Evolutionary conservation across 2,797 vertebrate genomes (phyloP).

Genomic region (Ammospiza maritima): DNA sequence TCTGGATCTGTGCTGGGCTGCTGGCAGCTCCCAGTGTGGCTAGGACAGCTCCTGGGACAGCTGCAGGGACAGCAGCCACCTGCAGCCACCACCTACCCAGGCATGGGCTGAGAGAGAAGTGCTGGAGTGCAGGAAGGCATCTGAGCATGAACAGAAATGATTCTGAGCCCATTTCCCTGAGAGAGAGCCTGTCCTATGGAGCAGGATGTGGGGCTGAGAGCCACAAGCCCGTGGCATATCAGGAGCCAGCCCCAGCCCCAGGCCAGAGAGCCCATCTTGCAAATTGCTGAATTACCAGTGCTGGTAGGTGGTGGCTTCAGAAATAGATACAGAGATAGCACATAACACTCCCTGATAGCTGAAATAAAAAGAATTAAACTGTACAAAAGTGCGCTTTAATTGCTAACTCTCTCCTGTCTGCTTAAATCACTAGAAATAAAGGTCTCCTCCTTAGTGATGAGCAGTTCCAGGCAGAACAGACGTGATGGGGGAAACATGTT

Average conservation of each 20-base stretch:
- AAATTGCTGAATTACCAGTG: not conserved
- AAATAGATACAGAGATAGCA: not conserved
- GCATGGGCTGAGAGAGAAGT: fast-evolving
- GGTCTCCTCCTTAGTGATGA: conserved; percentile 28
- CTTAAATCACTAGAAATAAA: conserved; percentile 51
- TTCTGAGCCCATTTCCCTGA: not conserved
- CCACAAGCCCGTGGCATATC: fast-evolving
- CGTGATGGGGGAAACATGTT: conserved; percentile 62
- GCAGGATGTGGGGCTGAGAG: fast-evolving
- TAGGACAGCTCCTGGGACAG: not conserved
- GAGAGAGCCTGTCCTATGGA: fast-evolving
- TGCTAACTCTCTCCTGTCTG: conserved; percentile 37
- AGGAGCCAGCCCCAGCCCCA: not conserved
- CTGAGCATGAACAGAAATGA: not conserved
- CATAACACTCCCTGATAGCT: not conserved
- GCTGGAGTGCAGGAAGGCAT: not conserved
- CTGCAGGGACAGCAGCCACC: not conserved
- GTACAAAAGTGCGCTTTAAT: conserved; percentile 49
- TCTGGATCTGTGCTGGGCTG: not conserved
- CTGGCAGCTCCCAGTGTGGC: fast-evolving
- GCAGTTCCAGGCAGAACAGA: conserved; percentile 52
- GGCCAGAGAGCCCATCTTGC: not conserved
- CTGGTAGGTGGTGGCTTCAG: not conserved
- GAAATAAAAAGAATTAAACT: conserved; percentile 45
- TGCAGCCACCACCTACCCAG: not conserved